Evolutionary conservation across 2,113 vertebrate genomes (phyloP).

Genomic region (Turnix velox): DNA sequence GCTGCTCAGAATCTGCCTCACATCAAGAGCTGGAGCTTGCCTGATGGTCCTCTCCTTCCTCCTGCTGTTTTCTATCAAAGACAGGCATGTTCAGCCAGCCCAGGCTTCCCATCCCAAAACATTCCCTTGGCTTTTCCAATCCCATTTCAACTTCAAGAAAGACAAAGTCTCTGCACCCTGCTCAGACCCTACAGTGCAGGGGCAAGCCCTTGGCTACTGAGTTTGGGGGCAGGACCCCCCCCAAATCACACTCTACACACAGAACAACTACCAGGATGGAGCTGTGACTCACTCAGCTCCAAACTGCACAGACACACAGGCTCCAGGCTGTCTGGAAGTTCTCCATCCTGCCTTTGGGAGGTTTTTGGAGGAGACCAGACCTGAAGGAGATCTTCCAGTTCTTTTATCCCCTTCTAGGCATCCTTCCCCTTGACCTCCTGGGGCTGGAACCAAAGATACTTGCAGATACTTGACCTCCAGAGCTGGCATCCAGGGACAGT

Average conservation of each 20-base stretch:
- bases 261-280: neutral
- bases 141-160: neutral
- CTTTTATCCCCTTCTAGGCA: neutral
- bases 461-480: neutral
- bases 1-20: slow-evolving; percentile 3
- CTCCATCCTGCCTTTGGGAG: neutral
- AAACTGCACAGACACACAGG: neutral
- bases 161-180: neutral
- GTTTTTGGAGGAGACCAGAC: neutral
- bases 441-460: neutral
- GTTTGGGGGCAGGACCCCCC: neutral
- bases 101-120: neutral
- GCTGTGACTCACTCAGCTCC: neutral
- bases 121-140: neutral
- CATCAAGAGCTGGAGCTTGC: neutral
- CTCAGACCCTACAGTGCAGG: accelerated
- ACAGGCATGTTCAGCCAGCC: neutral
- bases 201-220: neutral
- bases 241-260: neutral
- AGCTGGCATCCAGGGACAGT: neutral
- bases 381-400: slow-evolving; percentile 18
- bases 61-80: neutral
- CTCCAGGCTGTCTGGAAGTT: slow-evolving; percentile 17
- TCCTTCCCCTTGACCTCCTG: neutral
- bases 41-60: neutral